Conservation (phyloP, 2,888 invertebrate species). For the Acleris emargana region DNA sequence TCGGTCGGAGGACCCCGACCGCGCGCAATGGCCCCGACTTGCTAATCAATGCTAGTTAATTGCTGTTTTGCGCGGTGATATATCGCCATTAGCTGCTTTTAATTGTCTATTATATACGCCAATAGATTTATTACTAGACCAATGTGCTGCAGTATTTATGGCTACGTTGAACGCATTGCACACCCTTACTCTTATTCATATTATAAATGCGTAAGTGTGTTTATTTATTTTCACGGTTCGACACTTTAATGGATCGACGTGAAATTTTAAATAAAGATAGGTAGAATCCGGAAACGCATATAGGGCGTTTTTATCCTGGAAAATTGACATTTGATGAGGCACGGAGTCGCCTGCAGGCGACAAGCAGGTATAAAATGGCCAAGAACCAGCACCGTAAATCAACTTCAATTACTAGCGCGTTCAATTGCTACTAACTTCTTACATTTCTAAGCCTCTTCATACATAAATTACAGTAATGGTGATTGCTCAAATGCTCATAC, state of each 20-base stretch:
- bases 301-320: too few species aligned
- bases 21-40: conserved; percentile 44
- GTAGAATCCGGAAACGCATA: too few species aligned
- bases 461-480: conserved; percentile 47
- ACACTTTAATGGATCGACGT: too few species aligned
- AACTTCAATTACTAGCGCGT: neutral
- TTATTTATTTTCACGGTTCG: too few species aligned
- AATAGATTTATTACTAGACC: conserved; percentile 23
- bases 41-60: conserved; percentile 69
- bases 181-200: neutral
- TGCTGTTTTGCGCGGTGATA: conserved; percentile 72
- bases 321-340: too few species aligned
- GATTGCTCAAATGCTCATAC: conserved; percentile 49
- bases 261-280: too few species aligned
- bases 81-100: conserved; percentile 61
- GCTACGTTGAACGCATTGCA: neutral
- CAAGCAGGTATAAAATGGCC: neutral
- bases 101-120: conserved; percentile 47
- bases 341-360: too few species aligned
- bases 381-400: neutral
- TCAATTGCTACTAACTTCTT: neutral
- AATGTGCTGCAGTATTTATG: conserved; percentile 2
- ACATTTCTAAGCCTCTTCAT: conserved; percentile 7
- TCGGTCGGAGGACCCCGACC: conserved; percentile 45
- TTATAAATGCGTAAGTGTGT: too few species aligned